Evolutionary conservation across 2,797 vertebrate genomes (phyloP), one percentile per base, ranked within the genome.

Genomic region (Amblyraja radiata): DNA sequence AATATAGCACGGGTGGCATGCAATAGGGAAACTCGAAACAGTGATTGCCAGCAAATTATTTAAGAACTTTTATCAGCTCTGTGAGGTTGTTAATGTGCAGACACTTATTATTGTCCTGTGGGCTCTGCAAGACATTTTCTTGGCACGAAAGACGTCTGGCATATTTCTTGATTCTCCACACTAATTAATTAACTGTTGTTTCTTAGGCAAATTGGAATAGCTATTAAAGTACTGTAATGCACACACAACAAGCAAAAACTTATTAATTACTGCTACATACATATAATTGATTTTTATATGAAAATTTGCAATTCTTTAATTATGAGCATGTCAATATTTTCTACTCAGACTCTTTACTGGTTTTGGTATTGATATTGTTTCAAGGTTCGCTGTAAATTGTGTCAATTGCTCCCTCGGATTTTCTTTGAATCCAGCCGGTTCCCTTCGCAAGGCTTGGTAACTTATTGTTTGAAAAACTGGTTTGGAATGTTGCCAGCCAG

Each of bases 161-260:
- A 92, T 11, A 58, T 74, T 76, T 73, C 25, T 92, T 92, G 46
- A 23, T 74, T 76, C 71, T 76, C 90, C 13, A 74, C 39, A 46
- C 71, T 92, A 92, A 92, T 92, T 91, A 91, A 74, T 91, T 92
- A 76, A 76, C 90, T 92, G 71, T 14, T 54, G 39, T 76, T 74
- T 92, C 23, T 73, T n/a, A 54, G 25, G 71, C 9, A 91, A 91
- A 73, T 88, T 65, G 63, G 28, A 88, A 68, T 32, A 68, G 84
- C 61, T 68, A 88, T 36, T 88, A 68, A 68, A 21, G 63, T 36
- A 28, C 23, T 90, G 86, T 11, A 90, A 63, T 68, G 28, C 63
- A 73, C 10, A 71, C 71, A 46, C 39, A 71, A 39, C 11, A 13
- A 36, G 36, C n/a, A 74, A 46, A 54, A 91, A 73, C 36, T 16